Evolutionary conservation across 2,888 invertebrate species (phyloP), one percentile per base, ranked within the genome.

Genomic region (Stratiomys singularior): DNA sequence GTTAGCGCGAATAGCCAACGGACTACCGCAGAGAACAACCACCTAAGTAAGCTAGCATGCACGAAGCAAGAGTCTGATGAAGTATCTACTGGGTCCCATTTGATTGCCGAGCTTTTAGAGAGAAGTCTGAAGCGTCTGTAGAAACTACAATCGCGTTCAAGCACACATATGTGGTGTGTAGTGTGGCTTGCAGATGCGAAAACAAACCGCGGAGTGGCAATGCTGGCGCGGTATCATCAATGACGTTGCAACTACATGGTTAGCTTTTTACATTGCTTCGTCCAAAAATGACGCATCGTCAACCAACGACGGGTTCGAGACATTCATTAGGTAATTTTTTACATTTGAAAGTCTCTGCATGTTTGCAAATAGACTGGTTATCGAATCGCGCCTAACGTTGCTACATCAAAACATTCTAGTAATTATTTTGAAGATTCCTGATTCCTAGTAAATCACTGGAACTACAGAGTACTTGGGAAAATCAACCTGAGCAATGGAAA

Each of bases 1-100:
- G 28, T n/a, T 52, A 52, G 52, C 52, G 52, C 52, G 52, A 60
- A 63, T 25, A 66, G n/a, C 66, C 37, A 9, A 37, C 37, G 9
- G 37, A 66, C 66, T 11, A 21, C 13, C 30, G 18, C 13, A 30
- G 44, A 66, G 66, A 7, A 37, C 5, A 37, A 9, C 37, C 3
- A 9, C 37, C 37, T 9, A 37, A 37, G 21, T 11, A 23, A 58
- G n/a, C 58, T 18, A 9, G 21, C 21, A 52, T 4, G 52, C 52
- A 52, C 15, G 37, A 37, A 37, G 37, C 37, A 30, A 64, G 30
- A 60, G 23, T 64, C 28, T n/a, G 30, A 15, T 30, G 64, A 30
- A 28, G 21, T 52, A 52, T 52, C 18, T 15, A 25, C 1, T 64
- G 0, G 18, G 5, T 18, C 27, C 44, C 66, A 44, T 9, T 66